Conservation (phyloP, 2,797 vertebrate species). For the Emys orbicularis region DNA sequence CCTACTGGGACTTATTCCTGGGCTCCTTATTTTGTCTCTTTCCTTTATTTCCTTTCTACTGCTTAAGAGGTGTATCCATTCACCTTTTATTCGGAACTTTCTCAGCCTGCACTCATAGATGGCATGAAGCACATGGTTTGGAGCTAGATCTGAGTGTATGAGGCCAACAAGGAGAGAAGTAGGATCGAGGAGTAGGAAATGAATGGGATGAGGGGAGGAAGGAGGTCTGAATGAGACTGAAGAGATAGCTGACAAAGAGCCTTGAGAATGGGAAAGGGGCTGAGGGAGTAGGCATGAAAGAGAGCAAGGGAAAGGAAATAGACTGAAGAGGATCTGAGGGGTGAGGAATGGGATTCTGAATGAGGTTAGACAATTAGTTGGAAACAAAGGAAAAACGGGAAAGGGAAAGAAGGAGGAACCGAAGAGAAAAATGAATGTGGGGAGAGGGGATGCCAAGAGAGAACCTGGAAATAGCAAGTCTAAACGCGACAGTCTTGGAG, state of each 20-base stretch:
- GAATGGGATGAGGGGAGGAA: too few relatives aligned
- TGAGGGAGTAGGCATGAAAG: neutral
- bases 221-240: neutral
- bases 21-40: too few relatives aligned
- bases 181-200: neutral
- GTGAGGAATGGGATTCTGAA: neutral
- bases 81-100: neutral
- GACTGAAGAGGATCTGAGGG: neutral
- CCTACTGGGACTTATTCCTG: neutral
- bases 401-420: neutral
- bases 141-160: neutral
- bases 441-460: neutral
- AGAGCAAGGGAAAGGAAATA: neutral
- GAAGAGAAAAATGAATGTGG: neutral
- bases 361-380: rapidly evolving
- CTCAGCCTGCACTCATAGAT: neutral
- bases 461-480: neutral
- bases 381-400: neutral
- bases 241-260: neutral
- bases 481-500: neutral
- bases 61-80: neutral
- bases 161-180: neutral
- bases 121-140: neutral
- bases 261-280: rapidly evolving
- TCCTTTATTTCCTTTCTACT: neutral